These are phyloP conservation scores for Gobio occitaniae DNA, from an alignment of 2,797 vertebrate species.

Conservation along the genomic window DNA sequence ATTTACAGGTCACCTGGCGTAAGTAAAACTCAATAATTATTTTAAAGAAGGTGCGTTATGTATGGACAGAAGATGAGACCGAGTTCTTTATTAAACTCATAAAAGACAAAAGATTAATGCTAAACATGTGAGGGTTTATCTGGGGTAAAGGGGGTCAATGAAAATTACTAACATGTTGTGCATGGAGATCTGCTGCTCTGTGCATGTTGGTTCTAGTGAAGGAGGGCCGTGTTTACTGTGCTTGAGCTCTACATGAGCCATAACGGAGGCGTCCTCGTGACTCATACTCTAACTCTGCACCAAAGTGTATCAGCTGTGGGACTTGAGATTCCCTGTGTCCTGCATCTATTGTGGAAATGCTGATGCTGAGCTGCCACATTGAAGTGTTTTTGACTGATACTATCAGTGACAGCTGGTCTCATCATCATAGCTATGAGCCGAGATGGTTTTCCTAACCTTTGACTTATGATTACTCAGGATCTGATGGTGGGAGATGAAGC, in stretches of 20 bases:
- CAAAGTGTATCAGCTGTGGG: background rate
- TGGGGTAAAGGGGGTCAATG: conserved; percentile 12
- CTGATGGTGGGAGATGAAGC: conserved; percentile 92
- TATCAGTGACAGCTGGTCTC: background rate
- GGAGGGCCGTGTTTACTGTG: background rate
- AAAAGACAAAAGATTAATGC: too few species aligned
- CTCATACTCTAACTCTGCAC: background rate
- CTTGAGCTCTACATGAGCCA: conserved; percentile 25
- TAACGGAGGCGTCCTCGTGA: conserved; percentile 23
- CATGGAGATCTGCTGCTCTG: conserved; percentile 67
- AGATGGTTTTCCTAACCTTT: background rate
- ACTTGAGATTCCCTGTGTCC: background rate
- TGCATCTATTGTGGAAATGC: conserved; percentile 28
- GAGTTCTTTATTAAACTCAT: too few species aligned
- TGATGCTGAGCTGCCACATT: conserved; percentile 24
- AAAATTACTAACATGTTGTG: conserved; percentile 66
- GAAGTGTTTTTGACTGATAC: background rate
- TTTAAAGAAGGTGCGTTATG: too few species aligned
- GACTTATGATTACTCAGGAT: conserved; percentile 74
- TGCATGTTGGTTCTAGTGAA: conserved; percentile 70
- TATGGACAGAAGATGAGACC: too few species aligned
- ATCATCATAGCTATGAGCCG: background rate
- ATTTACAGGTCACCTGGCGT: too few species aligned
- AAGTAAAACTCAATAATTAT: too few species aligned
- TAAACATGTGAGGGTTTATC: background rate